A percentile compares a stretch with the other conserved stretches of the same genome.
Evolutionary conservation across 2,113 vertebrate species (phyloP).

Genomic region (Paracanthobrama guichenoti): DNA sequence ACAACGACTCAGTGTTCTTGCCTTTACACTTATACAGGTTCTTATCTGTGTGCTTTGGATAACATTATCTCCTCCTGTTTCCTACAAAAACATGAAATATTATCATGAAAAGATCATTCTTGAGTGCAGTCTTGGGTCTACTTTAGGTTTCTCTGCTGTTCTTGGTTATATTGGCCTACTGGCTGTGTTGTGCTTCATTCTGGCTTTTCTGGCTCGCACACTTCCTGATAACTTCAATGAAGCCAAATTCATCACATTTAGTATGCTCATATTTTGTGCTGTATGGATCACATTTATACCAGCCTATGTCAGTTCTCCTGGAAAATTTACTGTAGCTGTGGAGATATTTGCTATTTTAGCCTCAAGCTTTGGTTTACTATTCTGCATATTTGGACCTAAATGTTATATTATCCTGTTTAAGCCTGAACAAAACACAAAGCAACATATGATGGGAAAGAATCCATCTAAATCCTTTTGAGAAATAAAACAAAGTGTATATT

Average conservation of each 20-base stretch:
- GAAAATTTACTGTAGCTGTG: constrained; percentile 34
- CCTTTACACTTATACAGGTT: constrained; percentile 67
- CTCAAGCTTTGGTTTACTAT: constrained; percentile 19
- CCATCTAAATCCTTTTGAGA: no score
- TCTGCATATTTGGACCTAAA: constrained; percentile 66
- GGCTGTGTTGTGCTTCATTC: constrained; percentile 53
- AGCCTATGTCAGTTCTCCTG: constrained; percentile 36
- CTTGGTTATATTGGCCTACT: not conserved
- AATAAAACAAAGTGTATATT: no score
- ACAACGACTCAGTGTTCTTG: no score
- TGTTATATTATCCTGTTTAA: constrained; percentile 67
- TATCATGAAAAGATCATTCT: constrained; percentile 61
- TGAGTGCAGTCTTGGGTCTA: not conserved
- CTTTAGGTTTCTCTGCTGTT: not conserved
- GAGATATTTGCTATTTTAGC: constrained; percentile 35
- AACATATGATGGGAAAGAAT: no score
- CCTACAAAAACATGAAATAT: constrained; percentile 57
- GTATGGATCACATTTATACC: constrained; percentile 28
- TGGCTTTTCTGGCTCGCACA: constrained; percentile 13
- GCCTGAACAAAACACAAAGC: constrained; percentile 53
- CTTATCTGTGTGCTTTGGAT: constrained; percentile 60
- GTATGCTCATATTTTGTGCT: constrained; percentile 34
- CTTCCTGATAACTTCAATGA: constrained; percentile 31
- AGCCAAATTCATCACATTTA: constrained; percentile 34
- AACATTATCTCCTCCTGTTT: constrained; percentile 57